A percentile compares a stretch with the other conserved stretches of the same genome.
Evolutionary conservation across 2,113 vertebrate species (phyloP).

Genomic region (Hoplias malabaricus): DNA sequence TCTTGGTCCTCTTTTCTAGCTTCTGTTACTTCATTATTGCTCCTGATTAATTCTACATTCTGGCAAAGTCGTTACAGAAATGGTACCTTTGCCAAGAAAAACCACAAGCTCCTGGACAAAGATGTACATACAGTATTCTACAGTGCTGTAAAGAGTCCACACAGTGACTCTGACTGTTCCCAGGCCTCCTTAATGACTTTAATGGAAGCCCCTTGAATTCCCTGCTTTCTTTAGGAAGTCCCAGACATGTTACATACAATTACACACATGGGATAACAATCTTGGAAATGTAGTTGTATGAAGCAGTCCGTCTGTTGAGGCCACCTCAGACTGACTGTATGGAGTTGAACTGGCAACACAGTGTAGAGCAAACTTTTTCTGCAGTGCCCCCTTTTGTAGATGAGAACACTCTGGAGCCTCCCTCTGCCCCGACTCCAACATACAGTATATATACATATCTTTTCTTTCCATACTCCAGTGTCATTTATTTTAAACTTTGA

Average conservation of each 20-base stretch:
- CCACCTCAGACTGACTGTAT: background rate
- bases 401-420: too few species aligned
- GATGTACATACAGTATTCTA: background rate
- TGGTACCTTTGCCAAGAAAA: conserved; percentile 25
- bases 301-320: background rate
- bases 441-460: too few species aligned
- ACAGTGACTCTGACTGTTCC: conserved; percentile 8
- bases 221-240: conserved; percentile 20
- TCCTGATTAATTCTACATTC: conserved; percentile 34
- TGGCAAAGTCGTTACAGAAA: conserved; percentile 28
- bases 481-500: too few species aligned
- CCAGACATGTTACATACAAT: conserved; percentile 3
- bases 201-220: conserved; percentile 7
- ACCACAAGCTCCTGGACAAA: conserved; percentile 19
- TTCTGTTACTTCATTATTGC: conserved; percentile 30
- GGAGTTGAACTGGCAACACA: too few species aligned
- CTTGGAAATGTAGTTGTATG: background rate
- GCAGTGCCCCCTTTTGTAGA: too few species aligned
- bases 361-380: too few species aligned
- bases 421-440: too few species aligned
- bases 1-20: conserved; percentile 28
- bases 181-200: conserved; percentile 9
- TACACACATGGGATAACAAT: conserved; percentile 17
- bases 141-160: background rate
- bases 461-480: too few species aligned